Base-by-base conservation (phyloP, 2,888 invertebrate species). In the Nineta flava region DNA sequence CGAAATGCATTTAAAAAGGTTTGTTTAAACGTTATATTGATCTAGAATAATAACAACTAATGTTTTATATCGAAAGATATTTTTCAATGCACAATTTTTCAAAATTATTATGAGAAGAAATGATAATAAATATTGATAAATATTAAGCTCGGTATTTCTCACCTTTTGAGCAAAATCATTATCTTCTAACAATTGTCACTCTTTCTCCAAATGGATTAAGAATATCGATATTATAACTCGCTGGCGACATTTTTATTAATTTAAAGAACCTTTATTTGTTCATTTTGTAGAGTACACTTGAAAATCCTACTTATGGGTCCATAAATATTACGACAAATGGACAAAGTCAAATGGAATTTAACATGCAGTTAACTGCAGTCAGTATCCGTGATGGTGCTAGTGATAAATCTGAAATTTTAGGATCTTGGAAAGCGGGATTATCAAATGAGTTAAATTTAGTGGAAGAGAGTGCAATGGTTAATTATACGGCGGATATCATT, bases 401-500 rank as follows among this genome's bases (percentile, higher is more conserved):
- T 0, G 80, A 83, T 47, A 82, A 82, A 55, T 80, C 83, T 42
- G 75, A 77, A 52, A 67, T 72, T 13, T 67, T 88, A 52, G 90
- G 87, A 40, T 75, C 75, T 4, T 91, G 90, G 90, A 76, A 77
- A 57, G 82, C 87, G 12, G 85, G 86, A 17, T 74, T 87, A 21
- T 72, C 79, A 52, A 77, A 76, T 35, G 75, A 77, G 10, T 66
- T 91, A 49, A 69, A 75, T 46, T 75, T 82, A 56, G 73, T 72
- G 55, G 78, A 80, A 64, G 75, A 78, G 43, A 74, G 73, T 55
- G 75, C 75, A 47, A 79, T 86, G 74, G 75, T 72, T 57, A 86
- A 83, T 65, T 80, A 84, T 57, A 82, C 83, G 0, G 87, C 88
- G 3, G 81, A 84, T 58, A 79, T 83, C 31, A 85, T 86, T n/a